These are phyloP conservation scores for Tokudaia tokunoshimensis DNA, from an alignment of 2,797 vertebrate genomes.

Conservation along the genomic window DNA sequence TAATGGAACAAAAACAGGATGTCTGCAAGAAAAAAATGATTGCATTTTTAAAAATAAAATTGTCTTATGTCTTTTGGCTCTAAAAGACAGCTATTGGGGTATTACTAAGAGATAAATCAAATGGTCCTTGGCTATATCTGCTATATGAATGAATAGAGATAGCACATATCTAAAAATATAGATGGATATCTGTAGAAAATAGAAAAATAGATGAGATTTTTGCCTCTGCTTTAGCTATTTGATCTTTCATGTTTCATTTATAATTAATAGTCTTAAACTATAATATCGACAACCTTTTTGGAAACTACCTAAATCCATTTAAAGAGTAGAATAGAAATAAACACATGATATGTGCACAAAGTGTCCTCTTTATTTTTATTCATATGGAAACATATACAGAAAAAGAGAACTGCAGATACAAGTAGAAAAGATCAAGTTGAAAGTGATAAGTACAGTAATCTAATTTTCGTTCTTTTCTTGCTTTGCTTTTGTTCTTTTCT, in stretches of 20 bases:
- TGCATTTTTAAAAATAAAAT: background rate
- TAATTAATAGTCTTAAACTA: background rate
- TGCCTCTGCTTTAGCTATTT: background rate
- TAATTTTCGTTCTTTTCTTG: background rate
- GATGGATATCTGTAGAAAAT: background rate
- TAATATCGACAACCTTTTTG: background rate
- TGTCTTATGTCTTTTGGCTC: background rate
- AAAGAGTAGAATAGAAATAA: background rate
- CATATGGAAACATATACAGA: background rate
- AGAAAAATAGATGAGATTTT: background rate
- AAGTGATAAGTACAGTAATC: background rate
- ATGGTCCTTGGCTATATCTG: background rate
- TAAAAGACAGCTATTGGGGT: background rate
- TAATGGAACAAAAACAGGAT: conserved; percentile 27
- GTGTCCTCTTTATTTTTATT: conserved; percentile 29
- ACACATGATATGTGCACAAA: background rate
- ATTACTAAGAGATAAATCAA: conserved; percentile 24
- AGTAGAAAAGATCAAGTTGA: background rate
- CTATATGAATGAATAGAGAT: background rate
- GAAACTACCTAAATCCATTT: background rate
- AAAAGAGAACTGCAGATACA: background rate
- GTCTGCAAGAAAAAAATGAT: background rate
- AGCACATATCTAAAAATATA: background rate
- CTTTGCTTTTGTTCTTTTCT: too few species aligned
- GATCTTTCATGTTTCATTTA: conserved; percentile 54